Base-by-base conservation (phyloP, 2,888 invertebrate species). In the Yponomeuta sedellus region DNA sequence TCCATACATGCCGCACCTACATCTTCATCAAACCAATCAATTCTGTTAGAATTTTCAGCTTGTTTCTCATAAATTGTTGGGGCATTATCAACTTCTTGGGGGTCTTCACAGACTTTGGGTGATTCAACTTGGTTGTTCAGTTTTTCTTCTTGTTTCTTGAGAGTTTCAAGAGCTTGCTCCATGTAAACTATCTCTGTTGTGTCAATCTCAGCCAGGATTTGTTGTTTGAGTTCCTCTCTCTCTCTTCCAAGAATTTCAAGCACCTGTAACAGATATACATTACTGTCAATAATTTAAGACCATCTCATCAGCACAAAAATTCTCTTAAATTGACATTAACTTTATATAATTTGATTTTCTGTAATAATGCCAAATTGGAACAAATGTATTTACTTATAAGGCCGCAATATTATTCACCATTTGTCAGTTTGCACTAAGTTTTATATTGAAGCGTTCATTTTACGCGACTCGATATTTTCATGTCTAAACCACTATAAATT, bases 151-250 rank as follows among this genome's bases (percentile, higher is more conserved):
- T 95, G 92, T 65, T 85, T 77, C 66, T 90, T 88, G 10, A 97
- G 86, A 78, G 95, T 92, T 64, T 93, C 83, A 64, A 98, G 83
- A 16, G 98, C 98, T 85, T 97, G 94, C 78, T 97, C 95, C 71
- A 98, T 94, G 77, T 96, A 98, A 73, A 96, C 94, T 75, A 94
- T 93, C 87, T 98, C 98, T 1, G 97, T 96, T 74, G 94, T 94
- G 71, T 94, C 93, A 72, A 94, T 93, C 78, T 95, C 95, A 65
- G 94, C 94, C 72, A 94, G 74, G 66, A 94, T 86, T 77, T 94
- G 94, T 4, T 81, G 79, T 70, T 92, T 76, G 65, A 98, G 89
- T 78, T 96, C 96, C 4, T 75, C 77, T 66, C 93, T 92, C 84
- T 98, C 98, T 65, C 94, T 91, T 68, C 94, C 92, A 69, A 97